These are phyloP conservation scores for Gavialis gangeticus DNA, from an alignment of 2,113 vertebrate genomes.

Conservation along the genomic window DNA sequence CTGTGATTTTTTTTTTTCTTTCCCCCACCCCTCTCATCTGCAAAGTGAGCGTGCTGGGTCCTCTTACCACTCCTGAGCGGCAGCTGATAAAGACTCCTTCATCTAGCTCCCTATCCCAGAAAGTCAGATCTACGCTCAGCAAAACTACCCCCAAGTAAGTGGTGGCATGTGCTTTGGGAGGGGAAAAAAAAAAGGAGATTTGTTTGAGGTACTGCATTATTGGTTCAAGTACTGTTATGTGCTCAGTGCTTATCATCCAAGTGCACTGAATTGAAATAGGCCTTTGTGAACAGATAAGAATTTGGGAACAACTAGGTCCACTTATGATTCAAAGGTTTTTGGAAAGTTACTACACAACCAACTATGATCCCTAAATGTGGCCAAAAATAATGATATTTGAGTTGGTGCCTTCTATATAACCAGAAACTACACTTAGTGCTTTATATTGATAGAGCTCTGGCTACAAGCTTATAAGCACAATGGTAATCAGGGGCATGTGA, in stretches of 20 bases:
- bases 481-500: too few relatives aligned
- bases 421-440: too few relatives aligned
- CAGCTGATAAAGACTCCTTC: slow-evolving; percentile 93
- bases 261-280: accelerated
- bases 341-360: too few relatives aligned
- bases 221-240: accelerated
- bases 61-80: slow-evolving; percentile 94
- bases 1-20: neutral
- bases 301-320: too few relatives aligned
- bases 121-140: slow-evolving; percentile 88
- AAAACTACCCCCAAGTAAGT: slow-evolving; percentile 91
- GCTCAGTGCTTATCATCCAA: accelerated
- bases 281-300: neutral
- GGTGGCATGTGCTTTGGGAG: neutral
- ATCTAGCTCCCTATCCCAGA: slow-evolving; percentile 92
- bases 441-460: too few relatives aligned
- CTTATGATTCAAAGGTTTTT: too few relatives aligned
- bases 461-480: too few relatives aligned
- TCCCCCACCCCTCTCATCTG: neutral
- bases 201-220: neutral
- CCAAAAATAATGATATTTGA: too few relatives aligned
- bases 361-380: too few relatives aligned
- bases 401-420: too few relatives aligned
- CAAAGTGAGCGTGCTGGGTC: slow-evolving; percentile 93
- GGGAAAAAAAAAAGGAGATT: accelerated